phyloP scores from a whole-genome alignment of 2,797 vertebrate species.

The Lycodopsis pacificus region DNA sequence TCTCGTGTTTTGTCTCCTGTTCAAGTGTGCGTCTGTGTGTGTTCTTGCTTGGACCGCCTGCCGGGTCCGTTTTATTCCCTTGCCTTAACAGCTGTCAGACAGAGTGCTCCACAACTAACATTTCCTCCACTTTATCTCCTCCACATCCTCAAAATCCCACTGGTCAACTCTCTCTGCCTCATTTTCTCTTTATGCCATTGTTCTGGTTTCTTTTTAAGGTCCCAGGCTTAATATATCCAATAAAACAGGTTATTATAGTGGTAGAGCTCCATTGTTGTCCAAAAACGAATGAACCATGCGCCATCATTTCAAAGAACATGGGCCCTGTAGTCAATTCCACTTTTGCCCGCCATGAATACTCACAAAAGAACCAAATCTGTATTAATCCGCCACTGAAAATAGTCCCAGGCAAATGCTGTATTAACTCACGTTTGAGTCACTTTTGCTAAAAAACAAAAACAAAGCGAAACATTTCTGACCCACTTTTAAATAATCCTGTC shows the following conservation, averaged over 20 bases:
- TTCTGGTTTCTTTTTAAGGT: background rate
- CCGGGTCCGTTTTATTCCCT: constrained; percentile 49
- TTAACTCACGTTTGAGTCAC: background rate
- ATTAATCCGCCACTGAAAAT: background rate
- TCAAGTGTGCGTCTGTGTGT: background rate
- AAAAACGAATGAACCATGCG: background rate
- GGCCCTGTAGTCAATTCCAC: background rate
- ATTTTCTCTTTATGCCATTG: background rate
- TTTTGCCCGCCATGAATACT: background rate
- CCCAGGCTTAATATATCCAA: background rate
- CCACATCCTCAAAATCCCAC: constrained; percentile 21
- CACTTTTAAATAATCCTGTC: background rate
- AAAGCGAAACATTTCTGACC: background rate
- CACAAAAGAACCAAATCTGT: background rate
- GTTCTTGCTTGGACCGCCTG: background rate
- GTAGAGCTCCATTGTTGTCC: background rate
- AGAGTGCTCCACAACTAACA: constrained; percentile 14
- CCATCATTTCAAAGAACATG: too few species aligned
- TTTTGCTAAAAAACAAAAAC: too few species aligned
- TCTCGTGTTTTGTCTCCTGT: background rate
- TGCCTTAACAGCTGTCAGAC: constrained; percentile 29
- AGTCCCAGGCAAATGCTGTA: background rate
- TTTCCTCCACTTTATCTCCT: constrained; percentile 31
- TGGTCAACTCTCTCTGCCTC: constrained; percentile 10
- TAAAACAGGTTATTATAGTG: background rate